Evolutionary conservation across 2,113 vertebrate species (phyloP).

Genomic region (Hippocampus abdominalis): DNA sequence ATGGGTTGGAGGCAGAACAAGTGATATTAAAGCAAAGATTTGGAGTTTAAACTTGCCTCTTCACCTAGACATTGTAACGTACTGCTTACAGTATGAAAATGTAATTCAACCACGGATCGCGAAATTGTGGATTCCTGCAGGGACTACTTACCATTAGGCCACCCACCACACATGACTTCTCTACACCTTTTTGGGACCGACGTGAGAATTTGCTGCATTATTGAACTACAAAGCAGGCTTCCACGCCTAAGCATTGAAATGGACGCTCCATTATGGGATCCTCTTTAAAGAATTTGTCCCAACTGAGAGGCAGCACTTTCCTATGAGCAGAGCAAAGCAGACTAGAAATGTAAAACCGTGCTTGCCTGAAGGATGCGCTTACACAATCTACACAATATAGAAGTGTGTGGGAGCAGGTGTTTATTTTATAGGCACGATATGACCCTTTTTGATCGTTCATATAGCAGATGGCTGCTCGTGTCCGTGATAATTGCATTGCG

Average conservation of each 20-base stretch:
- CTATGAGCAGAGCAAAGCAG: neutral
- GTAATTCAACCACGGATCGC: too few species aligned
- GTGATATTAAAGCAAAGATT: too few species aligned
- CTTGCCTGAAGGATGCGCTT: conserved; percentile 3
- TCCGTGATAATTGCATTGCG: conserved; percentile 38
- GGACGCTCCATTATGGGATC: conserved; percentile 6
- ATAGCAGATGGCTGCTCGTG: conserved; percentile 64
- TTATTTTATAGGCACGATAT: conserved; percentile 28
- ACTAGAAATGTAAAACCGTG: conserved; percentile 5
- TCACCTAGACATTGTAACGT: too few species aligned
- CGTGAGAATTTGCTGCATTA: conserved; percentile 53
- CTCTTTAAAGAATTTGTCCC: conserved; percentile 22
- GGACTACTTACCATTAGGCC: neutral
- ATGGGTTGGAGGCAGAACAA: too few species aligned
- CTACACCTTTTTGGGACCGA: conserved; percentile 7
- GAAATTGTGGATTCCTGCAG: too few species aligned
- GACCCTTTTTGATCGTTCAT: conserved; percentile 42
- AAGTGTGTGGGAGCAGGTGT: conserved; percentile 14
- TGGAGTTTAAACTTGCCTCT: too few species aligned
- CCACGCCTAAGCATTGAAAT: conserved; percentile 31
- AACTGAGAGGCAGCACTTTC: neutral
- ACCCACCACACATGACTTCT: conserved; percentile 1
- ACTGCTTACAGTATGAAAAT: too few species aligned
- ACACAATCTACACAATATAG: neutral
- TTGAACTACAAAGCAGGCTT: conserved; percentile 56